Conservation (phyloP, 1,140 invertebrate genomes). For the Colletes latitarsis region DNA sequence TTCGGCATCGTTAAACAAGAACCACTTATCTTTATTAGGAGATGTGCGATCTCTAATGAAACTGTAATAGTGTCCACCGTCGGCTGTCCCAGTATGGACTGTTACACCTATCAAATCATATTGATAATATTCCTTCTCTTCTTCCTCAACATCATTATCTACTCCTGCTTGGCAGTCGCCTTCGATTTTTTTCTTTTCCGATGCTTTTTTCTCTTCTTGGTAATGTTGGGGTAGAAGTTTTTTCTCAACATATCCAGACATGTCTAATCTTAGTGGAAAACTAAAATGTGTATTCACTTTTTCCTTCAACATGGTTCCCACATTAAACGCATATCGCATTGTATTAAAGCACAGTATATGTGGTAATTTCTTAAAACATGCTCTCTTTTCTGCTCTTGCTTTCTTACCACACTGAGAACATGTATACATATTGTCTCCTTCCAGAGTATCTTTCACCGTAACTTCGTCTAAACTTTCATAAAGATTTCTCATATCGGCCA, state of each 20-base stretch:
- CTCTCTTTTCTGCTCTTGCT: constrained; percentile 96
- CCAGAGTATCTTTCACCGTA: constrained; percentile 96
- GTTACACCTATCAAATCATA: constrained; percentile 98
- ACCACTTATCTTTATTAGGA: constrained; percentile 92
- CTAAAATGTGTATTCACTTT: constrained; percentile 99
- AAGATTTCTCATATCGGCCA: constrained; percentile 97
- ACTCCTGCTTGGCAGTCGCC: constrained; percentile 73
- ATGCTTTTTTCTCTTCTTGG: constrained; percentile 82
- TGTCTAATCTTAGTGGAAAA: constrained; percentile 95
- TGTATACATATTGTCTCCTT: constrained; percentile 98
- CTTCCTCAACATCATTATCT: constrained; percentile 68
- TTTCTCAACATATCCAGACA: constrained; percentile 97
- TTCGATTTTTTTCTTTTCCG: constrained; percentile 75
- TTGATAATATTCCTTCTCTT: constrained; percentile 85
- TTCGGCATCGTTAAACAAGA: constrained; percentile 97
- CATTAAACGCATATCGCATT: constrained; percentile 99
- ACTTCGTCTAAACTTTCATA: constrained; percentile 97
- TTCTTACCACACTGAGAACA: constrained; percentile 97
- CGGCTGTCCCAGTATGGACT: constrained; percentile 97
- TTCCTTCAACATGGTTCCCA: constrained; percentile 98
- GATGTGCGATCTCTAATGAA: constrained; percentile 94
- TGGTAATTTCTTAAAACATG: constrained; percentile 96
- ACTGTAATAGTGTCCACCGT: constrained; percentile 98
- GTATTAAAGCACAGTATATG: constrained; percentile 97
- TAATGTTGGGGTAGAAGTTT: constrained; percentile 94